These are phyloP conservation scores for Anas flavirostris DNA, from an alignment of 2,797 vertebrate genomes.

Conservation along the genomic window DNA sequence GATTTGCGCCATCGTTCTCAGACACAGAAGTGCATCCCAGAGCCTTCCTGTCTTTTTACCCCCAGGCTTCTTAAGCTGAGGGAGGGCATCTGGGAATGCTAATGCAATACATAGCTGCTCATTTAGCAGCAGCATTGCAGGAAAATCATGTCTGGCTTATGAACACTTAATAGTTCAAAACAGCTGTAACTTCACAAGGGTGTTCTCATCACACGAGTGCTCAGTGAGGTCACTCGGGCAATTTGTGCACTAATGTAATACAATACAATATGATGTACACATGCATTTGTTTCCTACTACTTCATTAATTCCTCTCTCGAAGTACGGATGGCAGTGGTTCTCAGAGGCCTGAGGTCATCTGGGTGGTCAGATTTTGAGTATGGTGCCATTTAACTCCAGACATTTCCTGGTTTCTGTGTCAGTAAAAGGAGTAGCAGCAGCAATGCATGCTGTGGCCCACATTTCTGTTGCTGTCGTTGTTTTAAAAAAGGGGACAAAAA, in stretches of 20 bases:
- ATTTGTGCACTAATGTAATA: not conserved
- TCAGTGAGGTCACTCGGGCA: slow-evolving; percentile 1
- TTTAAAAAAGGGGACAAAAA: slow-evolving; percentile 52
- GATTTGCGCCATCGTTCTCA: slow-evolving; percentile 69
- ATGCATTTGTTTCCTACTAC: not conserved
- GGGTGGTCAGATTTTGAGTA: not conserved
- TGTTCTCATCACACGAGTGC: slow-evolving; percentile 33
- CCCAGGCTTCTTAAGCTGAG: slow-evolving; percentile 18
- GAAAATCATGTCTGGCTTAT: slow-evolving; percentile 53
- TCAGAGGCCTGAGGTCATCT: not conserved
- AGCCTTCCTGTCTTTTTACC: slow-evolving; percentile 46
- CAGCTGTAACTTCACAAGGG: slow-evolving; percentile 58
- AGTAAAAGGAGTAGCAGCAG: not conserved
- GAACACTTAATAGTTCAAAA: slow-evolving; percentile 48
- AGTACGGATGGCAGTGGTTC: not conserved
- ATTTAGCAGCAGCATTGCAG: slow-evolving; percentile 10
- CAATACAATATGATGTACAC: not conserved
- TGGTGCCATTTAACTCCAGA: not conserved
- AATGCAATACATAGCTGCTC: not conserved
- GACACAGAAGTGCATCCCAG: slow-evolving; percentile 54
- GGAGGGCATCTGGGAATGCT: slow-evolving; percentile 54
- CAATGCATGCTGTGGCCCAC: fast-evolving
- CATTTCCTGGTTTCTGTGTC: not conserved
- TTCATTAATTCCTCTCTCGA: not conserved
- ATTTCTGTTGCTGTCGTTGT: not conserved